Evolutionary conservation across 2,888 invertebrate species (phyloP).

Genomic region (Synanthedon formicaeformis): DNA sequence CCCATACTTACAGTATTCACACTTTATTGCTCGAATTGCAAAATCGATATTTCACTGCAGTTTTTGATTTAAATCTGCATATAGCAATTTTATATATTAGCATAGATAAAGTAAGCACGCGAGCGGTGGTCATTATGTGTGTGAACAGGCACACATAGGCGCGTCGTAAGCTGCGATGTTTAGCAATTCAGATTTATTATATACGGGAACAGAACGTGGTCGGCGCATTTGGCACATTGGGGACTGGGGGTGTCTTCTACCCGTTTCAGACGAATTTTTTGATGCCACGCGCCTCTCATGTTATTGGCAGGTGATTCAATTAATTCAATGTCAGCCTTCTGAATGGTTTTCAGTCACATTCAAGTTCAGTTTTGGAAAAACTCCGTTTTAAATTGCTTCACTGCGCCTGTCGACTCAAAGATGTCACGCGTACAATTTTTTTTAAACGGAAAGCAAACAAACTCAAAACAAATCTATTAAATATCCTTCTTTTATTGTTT

Average conservation of each 20-base stretch:
- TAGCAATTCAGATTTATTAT: constrained; percentile 44
- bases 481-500: too few species aligned
- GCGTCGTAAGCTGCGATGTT: constrained; percentile 22
- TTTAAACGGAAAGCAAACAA: too few species aligned
- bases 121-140: constrained; percentile 5
- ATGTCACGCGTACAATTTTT: too few species aligned
- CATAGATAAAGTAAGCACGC: constrained; percentile 2
- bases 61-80: background rate
- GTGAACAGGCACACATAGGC: constrained; percentile 25
- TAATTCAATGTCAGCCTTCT: background rate
- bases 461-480: too few species aligned
- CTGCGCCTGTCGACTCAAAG: too few species aligned
- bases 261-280: background rate
- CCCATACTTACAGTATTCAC: too few species aligned
- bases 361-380: too few species aligned
- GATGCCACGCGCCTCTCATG: background rate
- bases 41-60: too few species aligned
- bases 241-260: background rate
- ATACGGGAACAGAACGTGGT: constrained; percentile 3
- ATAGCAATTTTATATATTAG: background rate
- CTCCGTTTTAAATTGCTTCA: too few species aligned
- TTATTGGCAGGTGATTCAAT: background rate
- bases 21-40: too few species aligned
- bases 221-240: background rate
- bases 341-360: too few species aligned